Conservation (phyloP, 2,888 invertebrate genomes). For the Halictus quadricinctus region DNA sequence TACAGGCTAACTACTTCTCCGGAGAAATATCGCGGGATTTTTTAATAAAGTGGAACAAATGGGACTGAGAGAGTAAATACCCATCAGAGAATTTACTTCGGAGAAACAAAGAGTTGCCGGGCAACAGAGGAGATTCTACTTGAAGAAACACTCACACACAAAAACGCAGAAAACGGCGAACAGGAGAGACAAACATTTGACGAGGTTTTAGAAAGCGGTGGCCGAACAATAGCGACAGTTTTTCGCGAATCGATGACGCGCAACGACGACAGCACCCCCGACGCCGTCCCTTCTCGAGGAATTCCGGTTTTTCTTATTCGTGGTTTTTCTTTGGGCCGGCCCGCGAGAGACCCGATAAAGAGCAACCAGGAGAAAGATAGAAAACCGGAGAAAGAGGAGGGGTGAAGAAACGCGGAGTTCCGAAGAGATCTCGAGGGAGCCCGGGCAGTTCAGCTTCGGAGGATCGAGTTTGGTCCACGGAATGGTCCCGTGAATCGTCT, state of each 20-base stretch:
- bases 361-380: not conserved
- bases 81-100: not conserved
- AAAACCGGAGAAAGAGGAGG: too few relatives aligned
- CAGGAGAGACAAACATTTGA: not conserved
- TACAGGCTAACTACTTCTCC: not conserved
- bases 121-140: not conserved
- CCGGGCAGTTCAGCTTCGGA: not conserved
- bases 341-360: not conserved
- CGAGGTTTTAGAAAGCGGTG: not conserved
- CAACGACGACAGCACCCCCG: not conserved
- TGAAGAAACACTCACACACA: not conserved
- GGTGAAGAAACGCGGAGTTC: constrained; percentile 7
- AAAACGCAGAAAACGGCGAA: not conserved
- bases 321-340: not conserved
- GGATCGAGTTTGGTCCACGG: constrained; percentile 20
- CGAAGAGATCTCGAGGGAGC: constrained; percentile 50
- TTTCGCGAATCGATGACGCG: constrained; percentile 2
- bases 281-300: not conserved
- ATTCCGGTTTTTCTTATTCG: not conserved
- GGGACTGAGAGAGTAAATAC: not conserved
- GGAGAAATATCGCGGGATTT: not conserved
- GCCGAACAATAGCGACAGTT: not conserved
- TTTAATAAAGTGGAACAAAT: not conserved
- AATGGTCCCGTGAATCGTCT: constrained; percentile 39
- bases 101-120: not conserved